Evolutionary conservation across 2,888 invertebrate genomes (phyloP), one percentile per base, ranked within the genome.

Genomic region (Tipula lateralis): DNA sequence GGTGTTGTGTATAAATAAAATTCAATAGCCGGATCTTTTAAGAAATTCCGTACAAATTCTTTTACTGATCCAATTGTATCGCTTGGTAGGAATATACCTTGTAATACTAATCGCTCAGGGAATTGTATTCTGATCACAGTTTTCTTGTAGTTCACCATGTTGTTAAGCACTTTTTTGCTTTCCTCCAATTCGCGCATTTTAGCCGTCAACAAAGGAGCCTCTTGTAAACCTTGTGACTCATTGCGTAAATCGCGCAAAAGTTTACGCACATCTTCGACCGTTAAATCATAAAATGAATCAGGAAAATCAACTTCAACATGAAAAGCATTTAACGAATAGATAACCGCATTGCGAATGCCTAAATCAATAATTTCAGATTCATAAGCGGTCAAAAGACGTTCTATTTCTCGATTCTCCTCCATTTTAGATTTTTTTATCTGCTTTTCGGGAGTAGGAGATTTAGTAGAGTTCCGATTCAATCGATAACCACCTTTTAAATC

Each of bases 221-320:
- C 94, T 88, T 95, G 95, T 85, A 94, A 88, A 84, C 93, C 92
- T 34, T 92, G 89, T 2, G 94, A 90, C 66, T 91, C 91, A 87
- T 93, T 92, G 87, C 94, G 94, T 36, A 96, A 91, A 88, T 97
- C 96, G 84, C 93, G 91, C 85, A 96, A 92, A 85, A 98, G 91
- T 88, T 92, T 92, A 87, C 93, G 94, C 0, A 96, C 94, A 91
- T 98, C 98, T 85, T 94, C 93, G 81, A 96, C 92, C 0, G 96
- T 96, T 80, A 97, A 90, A 86, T 97, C 96, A 89, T 95, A 98
- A 89, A 98, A 98, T 84, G 95, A 95, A 89, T 98, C 97, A 0
- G 95, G 94, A 44, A 95, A 90, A 85, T 96, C 95, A 13, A 89
- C 88, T 85, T 93, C 91, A 44, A 93, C 92, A 88, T 93, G 92